Evolutionary conservation across 2,113 vertebrate species (phyloP).

Genomic region (Sarotherodon lohbergeri): DNA sequence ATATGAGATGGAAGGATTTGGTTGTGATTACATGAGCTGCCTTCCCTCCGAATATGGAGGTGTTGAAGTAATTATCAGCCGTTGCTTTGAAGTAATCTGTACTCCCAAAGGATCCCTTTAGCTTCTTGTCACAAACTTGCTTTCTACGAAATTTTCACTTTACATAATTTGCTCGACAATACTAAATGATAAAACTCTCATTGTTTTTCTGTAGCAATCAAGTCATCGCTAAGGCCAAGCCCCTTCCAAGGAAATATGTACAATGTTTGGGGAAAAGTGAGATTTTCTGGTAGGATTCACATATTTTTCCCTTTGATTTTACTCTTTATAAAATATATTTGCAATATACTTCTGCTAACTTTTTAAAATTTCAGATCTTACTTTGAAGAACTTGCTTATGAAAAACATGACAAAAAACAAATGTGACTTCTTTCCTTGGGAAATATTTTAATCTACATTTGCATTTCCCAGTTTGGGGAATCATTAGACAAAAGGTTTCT

Average conservation of each 20-base stretch:
- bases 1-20: slow-evolving; percentile 43
- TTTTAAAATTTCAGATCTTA: background rate
- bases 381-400: background rate
- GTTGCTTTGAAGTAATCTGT: background rate
- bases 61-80: slow-evolving; percentile 17
- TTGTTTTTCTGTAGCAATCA: slow-evolving; percentile 75
- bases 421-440: slow-evolving; percentile 37
- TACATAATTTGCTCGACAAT: background rate
- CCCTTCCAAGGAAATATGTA: slow-evolving; percentile 91
- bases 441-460: slow-evolving; percentile 54
- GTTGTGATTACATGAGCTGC: slow-evolving; percentile 39
- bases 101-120: background rate
- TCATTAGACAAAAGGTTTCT: slow-evolving; percentile 44
- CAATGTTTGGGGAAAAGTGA: slow-evolving; percentile 86
- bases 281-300: slow-evolving; percentile 85
- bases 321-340: background rate
- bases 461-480: slow-evolving; percentile 47
- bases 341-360: background rate
- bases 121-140: background rate
- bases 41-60: slow-evolving; percentile 46
- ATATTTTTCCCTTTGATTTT: background rate
- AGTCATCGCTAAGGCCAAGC: slow-evolving; percentile 79
- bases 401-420: slow-evolving; percentile 15
- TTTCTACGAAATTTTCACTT: background rate
- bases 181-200: background rate